These are phyloP conservation scores for Tragulus kanchil DNA, from an alignment of 2,113 vertebrate genomes.

Conservation along the genomic window DNA sequence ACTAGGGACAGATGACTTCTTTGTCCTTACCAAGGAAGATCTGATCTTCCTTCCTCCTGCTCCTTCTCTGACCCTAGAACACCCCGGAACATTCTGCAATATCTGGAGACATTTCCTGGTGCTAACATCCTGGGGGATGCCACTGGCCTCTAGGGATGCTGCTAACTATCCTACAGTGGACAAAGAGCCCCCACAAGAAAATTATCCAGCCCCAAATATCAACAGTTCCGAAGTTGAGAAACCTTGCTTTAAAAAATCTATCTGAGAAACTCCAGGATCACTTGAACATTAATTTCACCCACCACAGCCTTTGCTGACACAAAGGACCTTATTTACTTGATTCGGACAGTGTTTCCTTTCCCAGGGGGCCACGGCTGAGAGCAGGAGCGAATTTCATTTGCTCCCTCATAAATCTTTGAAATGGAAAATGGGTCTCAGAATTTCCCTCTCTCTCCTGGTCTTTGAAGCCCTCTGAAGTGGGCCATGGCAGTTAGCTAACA, in stretches of 20 bases:
- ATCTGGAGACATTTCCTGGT: not conserved
- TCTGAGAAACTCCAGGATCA: not conserved
- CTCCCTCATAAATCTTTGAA: conserved; percentile 72
- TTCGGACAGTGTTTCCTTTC: conserved; percentile 48
- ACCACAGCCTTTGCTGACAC: conserved; percentile 34
- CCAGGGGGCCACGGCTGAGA: not conserved
- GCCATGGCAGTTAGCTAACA: not conserved
- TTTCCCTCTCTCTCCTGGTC: not conserved
- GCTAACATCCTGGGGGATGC: not conserved
- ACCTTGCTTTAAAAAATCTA: not conserved
- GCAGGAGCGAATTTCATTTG: conserved; percentile 25
- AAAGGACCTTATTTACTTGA: conserved; percentile 27
- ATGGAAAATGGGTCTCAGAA: conserved; percentile 57
- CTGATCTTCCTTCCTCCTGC: not conserved
- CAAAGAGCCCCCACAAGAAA: too few relatives aligned
- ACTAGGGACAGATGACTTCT: not conserved
- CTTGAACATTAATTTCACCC: conserved; percentile 17
- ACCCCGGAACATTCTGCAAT: not conserved
- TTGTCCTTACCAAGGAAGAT: not conserved
- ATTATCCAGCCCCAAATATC: not conserved
- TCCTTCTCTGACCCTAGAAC: fast-evolving
- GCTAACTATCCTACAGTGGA: not conserved
- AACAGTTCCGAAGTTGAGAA: not conserved
- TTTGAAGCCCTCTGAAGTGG: conserved; percentile 33
- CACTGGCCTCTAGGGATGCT: not conserved